Base-by-base conservation (phyloP, 2,797 vertebrate species). In the Hozukius guyotensis region DNA sequence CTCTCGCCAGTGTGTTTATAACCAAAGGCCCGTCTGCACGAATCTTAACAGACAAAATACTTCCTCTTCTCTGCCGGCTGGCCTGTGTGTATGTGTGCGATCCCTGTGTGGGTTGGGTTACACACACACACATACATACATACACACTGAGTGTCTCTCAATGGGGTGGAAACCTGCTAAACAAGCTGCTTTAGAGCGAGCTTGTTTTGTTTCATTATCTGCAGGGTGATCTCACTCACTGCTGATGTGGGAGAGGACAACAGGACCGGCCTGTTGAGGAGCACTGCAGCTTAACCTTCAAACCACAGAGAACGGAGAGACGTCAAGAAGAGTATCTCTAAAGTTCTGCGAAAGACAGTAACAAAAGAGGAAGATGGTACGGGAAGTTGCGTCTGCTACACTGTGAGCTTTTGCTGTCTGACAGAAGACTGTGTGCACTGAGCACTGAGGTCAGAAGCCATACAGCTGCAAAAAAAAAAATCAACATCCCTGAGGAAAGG, bases 81-180 rank as follows among this genome's bases (percentile, higher is more conserved):
- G 77, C 24, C 74, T 78, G 46, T 4, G 2, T 78, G 27, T 55
- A 10, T 60, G 60, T 60, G 62, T 82, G 65, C 27, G 32, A 83
- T 81, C 72, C 20, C 10, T 57, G 10, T 63, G 72, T 82, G 84
- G 90, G 89, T 87, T 87, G 89, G 83, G 89, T 81, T 81, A 78
- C 32, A 24, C 27, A 83, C 68, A 68, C 46, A 52, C 13, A 78
- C 34, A 24, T 5, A 42, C 38, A 31, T 1, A 80, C 34, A 22
- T 9, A 84, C 66, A 70, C 42, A 42, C 12, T 2, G 11, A 38
- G 59, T 31, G 70, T 79, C 53, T 69, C 55, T 89, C 67, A 86
- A 87, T 78, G 77, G 61, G 34, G 46, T 65, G 60, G 71, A 94
- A 96, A 95, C 95, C 93, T 93, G 94, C 72, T 89, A 56, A 93